Evolutionary conservation across 1,140 invertebrate species (phyloP), one percentile per base, ranked within the genome.

Genomic region (Macrobrachium nipponense): DNA sequence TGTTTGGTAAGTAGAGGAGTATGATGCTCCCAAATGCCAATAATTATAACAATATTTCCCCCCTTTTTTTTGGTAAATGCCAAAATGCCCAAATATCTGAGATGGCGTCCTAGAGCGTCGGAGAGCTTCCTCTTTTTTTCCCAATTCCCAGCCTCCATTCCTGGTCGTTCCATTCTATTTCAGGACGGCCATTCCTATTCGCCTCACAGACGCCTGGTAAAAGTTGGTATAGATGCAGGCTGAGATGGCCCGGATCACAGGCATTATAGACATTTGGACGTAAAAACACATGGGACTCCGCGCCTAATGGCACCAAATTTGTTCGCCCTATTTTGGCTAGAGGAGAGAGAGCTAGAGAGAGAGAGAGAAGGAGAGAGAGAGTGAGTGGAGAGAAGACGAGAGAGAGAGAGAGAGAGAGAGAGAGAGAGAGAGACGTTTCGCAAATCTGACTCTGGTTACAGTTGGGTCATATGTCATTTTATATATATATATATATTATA

Each of bases 191-290:
- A 80, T 80, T 80, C 78, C 78, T 80, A 80, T 80, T 80, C 78
- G 78, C 23, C 36, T 60, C 78, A 80, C 78, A 80, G 61, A 64
- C 64, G 78, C 59, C 58, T 80, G 78, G 78, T 80, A 80, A 80
- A 80, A 80, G 78, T 80, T 80, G 78, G 61, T 80, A 80, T 80
- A 80, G 78, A 80, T 80, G 78, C 78, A 80, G 78, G 60, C 60
- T 80, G 61, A 80, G 78, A 80, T 80, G 78, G 78, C 60, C 36
- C 62, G 43, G 78, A 80, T 80, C 78, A 51, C 60, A 44, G 61
- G 36, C 78, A 66, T 80, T 80, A 80, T 66, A 80, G 78, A 80
- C 78, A 80, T 80, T 66, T 80, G 36, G 78, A 66, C 78, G 78
- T 80, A 80, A 80, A 80, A 80, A 80, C 78, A 80, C 78, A 80